Evolutionary conservation across 2,113 vertebrate genomes (phyloP), one percentile per base, ranked within the genome.

Genomic region (Xiphorhynchus elegans): DNA sequence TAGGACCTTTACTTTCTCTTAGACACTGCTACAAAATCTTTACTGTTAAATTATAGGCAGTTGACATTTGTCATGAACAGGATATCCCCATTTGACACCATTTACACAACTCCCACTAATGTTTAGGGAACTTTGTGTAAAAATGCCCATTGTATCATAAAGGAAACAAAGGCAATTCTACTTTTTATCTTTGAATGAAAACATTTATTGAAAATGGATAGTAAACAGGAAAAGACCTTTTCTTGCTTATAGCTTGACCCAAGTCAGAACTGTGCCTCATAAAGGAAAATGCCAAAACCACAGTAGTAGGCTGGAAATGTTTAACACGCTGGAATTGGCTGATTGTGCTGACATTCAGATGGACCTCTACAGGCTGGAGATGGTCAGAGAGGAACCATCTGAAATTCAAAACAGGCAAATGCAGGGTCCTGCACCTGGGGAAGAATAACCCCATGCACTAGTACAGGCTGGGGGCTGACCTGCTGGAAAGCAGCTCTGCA

Each of bases 121-220:
- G 49, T 59, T 84, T 60, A 62, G 24, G 50, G 50, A 90, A 42
- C 9, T 44, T 84, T 40, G 44, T 70, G 17, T 64, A 74, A 77
- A 87, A 87, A 39, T 42, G 8, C 11, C 35, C 19, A 37, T 1
- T 33, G 37, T 58, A 55, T 84, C 53, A 66, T 84, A 59, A 84
- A 83, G 35, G 25, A 86, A 80, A 76, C 55, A 80, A 67, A 82
- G 39, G 23, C 37, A 62, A 17, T 55, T 89, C 33, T 60, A 35
- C 31, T 87, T 81, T 82, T 73, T 75, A 69, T 52, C 44, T 44
- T 55, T 75, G 50, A 84, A 87, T 83, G 29, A 83, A 74, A 86
- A 67, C 37, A 55, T 60, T 73, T 77, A 56, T 24, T 62, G 52
- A 58, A 80, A 84, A 89, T 25, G 5, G 7, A 59, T 46, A 89